Percentiles rank a stretch among this genome's conserved stretches.
These are phyloP conservation scores for Maconellicoccus hirsutus DNA, from an alignment of 1,140 invertebrate species.

Conservation along the genomic window DNA sequence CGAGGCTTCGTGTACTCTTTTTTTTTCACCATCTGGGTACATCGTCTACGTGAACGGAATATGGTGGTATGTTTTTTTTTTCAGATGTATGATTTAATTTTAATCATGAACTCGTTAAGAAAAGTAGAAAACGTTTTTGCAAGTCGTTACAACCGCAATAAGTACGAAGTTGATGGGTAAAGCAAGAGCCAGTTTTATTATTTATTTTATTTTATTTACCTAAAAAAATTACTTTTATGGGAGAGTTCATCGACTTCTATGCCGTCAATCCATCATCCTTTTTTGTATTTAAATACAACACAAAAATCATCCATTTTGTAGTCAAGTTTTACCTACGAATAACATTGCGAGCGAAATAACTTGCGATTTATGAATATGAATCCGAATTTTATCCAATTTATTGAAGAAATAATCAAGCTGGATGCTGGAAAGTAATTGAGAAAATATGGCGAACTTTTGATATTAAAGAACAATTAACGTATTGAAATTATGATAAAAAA, in stretches of 20 bases:
- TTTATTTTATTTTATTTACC: constrained; percentile 10
- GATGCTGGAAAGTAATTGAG: too few species aligned
- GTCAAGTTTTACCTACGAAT: too few species aligned
- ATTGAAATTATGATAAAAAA: too few species aligned
- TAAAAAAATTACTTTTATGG: not conserved
- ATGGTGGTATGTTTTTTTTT: not conserved
- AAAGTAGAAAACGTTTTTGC: not conserved
- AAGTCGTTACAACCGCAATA: not conserved
- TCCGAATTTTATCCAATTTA: too few species aligned
- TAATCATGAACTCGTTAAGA: constrained; percentile 9
- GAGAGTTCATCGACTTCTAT: not conserved
- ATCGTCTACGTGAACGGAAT: not conserved
- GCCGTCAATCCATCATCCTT: too few species aligned
- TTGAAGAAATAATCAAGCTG: too few species aligned
- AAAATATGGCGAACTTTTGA: too few species aligned
- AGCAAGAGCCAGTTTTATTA: constrained; percentile 3
- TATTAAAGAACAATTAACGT: too few species aligned
- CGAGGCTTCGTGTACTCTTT: not conserved
- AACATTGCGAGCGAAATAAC: too few species aligned
- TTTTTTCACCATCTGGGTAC: not conserved
- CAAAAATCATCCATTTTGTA: too few species aligned
- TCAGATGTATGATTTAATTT: not conserved
- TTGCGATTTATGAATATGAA: too few species aligned
- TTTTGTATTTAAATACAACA: too few species aligned
- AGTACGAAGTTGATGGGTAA: not conserved